Percentiles rank a stretch among this genome's conserved stretches.
phyloP scores from a whole-genome alignment of 2,888 invertebrate species.

The Epistrophella euchroma region DNA sequence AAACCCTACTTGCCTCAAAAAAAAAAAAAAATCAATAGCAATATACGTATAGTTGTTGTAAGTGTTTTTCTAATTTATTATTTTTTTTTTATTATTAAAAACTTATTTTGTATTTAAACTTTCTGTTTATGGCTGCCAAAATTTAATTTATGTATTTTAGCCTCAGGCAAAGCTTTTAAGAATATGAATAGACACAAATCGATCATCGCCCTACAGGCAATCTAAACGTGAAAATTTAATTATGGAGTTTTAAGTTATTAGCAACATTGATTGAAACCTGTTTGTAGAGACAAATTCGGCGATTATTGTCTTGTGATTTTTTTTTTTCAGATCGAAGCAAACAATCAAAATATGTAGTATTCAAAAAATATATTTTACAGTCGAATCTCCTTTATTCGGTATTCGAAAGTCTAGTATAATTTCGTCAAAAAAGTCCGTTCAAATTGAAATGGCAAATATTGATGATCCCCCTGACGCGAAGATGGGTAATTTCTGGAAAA shows the following conservation, averaged over 20 bases:
- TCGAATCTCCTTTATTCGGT: neutral
- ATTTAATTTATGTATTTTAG: constrained; percentile 4
- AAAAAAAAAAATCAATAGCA: neutral
- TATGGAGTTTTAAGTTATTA: constrained; percentile 16
- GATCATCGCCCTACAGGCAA: constrained; percentile 42
- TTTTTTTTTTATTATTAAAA: neutral
- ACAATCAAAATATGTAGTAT: neutral
- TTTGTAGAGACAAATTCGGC: constrained; percentile 5
- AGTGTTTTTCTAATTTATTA: constrained; percentile 10
- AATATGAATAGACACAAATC: constrained; percentile 50
- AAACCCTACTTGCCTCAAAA: neutral
- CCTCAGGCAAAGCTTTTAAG: constrained; percentile 37
- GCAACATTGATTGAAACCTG: constrained; percentile 29
- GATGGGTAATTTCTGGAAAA: too few species aligned
- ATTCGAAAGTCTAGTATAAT: too few species aligned
- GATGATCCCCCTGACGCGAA: too few species aligned
- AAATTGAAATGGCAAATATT: too few species aligned
- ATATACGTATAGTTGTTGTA: neutral
- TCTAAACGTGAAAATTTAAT: constrained; percentile 25
- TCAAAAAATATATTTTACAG: neutral
- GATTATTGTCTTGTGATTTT: constrained; percentile 1
- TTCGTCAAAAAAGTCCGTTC: too few species aligned
- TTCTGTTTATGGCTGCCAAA: constrained; percentile 7
- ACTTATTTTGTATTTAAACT: constrained; percentile 12
- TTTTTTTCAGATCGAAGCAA: neutral